Evolutionary conservation across 2,797 vertebrate species (phyloP), one percentile per base, ranked within the genome.

Genomic region (Spheniscus humboldti): DNA sequence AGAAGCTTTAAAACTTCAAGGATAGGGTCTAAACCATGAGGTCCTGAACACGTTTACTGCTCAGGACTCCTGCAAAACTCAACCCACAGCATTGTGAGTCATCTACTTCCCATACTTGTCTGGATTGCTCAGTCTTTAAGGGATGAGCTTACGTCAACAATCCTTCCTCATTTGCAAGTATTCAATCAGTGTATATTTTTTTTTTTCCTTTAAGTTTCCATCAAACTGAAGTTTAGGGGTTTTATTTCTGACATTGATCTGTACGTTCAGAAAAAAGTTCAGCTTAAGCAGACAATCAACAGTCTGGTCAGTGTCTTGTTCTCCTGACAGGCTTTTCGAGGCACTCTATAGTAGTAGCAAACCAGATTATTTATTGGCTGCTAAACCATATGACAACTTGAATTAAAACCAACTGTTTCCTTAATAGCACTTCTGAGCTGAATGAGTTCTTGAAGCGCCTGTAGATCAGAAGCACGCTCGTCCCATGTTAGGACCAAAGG

Each of bases 341-440:
- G 69, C 39, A 50, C 67, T 82, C 23, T 25, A 43, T 25, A 43
- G 31, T 37, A 13, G 33, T 74, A 75, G 64, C 67, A 94, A 75
- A 78, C 35, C 47, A 73, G 69, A 73, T 78, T 76, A 63, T 76
- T 87, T 91, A 77, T 83, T 92, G 93, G 83, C 83, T 96, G 71
- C 71, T 94, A 68, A 96, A 67, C 27, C 33, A 15, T 39, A 47
- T 37, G 79, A 55, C 30, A 60, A 55, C 64, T 75, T 71, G 43
- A 93, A 89, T 95, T 90, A 35, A 94, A 91, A 18, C 57, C 64
- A 60, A 24, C 30, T 67, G 37, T 93, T 89, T 92, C 60, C 75
- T 78, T 91, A 90, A 56, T 76, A 95, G 77, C 86, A 63, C 86
- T 96, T 79, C 63, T 88, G 78, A 95, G 75, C 56, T 91, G 86